Evolutionary conservation across 2,113 vertebrate genomes (phyloP), one percentile per base, ranked within the genome.

Genomic region (Chaenocephalus aceratus): DNA sequence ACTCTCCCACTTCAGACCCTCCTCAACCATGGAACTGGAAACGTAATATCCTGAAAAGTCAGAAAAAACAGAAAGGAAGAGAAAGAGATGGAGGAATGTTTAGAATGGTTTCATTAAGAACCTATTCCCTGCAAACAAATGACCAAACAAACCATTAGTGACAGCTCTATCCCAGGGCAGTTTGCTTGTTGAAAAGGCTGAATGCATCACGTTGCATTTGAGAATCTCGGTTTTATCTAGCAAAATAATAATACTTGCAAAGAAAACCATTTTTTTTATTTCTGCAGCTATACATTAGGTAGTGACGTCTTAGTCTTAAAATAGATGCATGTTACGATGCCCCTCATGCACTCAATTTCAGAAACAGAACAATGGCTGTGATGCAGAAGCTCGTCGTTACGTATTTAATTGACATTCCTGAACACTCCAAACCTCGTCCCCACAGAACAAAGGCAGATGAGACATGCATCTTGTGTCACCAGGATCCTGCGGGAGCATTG

Each of bases 1-100:
- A 45, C 95, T 92, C 4, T 89, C 95, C 97, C 97, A 96, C 18
- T 90, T 91, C 36, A 74, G 88, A 6, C 83, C 82, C 51, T 86
- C 88, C 46, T 80, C 86, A 41, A 91, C 95, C 45, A 89, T 48
- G 15, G 89, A 88, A 83, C 93, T 90, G 89, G 95, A 90, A 71
- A 93, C 81, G 51, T 93, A 76, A 3, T 94, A 89, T 91, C 95
- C 95, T 98, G 82, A 30, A 30, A 66, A 63, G 36, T 41, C 36
- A 41, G 30, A 53, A 74, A 23, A 48, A 44, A 48, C 1, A 53
- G 9, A 75, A n/a, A 78, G 21, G 66, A 34, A 70, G 2, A 74
- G 6, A 36, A 44, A 66, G 6, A 68, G 11, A 54, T 15, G 45
- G 30, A 30, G 10, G 14, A 6, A 51, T 14, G 18, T 52, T 90